Evolutionary conservation across 2,113 vertebrate genomes (phyloP).

Genomic region (Neopipo cinnamomea): DNA sequence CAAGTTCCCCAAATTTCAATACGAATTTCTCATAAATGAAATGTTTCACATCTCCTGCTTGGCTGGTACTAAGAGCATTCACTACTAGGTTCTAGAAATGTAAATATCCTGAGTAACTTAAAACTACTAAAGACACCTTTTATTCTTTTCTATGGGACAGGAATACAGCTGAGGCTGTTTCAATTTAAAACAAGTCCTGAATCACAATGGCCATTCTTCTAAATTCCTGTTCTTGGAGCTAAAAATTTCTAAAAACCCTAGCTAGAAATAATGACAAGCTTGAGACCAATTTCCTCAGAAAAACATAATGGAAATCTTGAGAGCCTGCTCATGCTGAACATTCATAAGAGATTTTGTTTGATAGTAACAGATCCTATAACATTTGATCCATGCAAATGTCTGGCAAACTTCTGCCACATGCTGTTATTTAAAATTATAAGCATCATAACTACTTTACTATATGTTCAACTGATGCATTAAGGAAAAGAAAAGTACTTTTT

Average conservation of each 20-base stretch:
- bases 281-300: constrained; percentile 1
- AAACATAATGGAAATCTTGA: constrained; percentile 2
- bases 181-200: not conserved
- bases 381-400: not conserved
- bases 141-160: not conserved
- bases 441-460: not conserved
- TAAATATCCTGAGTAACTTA: not conserved
- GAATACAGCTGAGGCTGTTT: not conserved
- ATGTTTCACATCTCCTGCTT: not conserved
- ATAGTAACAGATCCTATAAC: not conserved
- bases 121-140: not conserved
- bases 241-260: not conserved
- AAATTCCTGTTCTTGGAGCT: not conserved
- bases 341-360: not conserved
- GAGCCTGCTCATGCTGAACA: not conserved
- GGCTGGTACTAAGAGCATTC: not conserved
- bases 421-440: constrained; percentile 30
- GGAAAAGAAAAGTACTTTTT: not conserved
- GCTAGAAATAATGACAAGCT: constrained; percentile 9
- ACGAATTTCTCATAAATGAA: not conserved
- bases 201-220: not conserved
- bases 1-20: not conserved
- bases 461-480: not conserved
- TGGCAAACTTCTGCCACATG: constrained; percentile 7
- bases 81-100: not conserved